Percentiles rank a stretch among this genome's conserved stretches.
These are phyloP conservation scores for Eolophus roseicapilla DNA, from an alignment of 2,113 vertebrate species.

Conservation along the genomic window DNA sequence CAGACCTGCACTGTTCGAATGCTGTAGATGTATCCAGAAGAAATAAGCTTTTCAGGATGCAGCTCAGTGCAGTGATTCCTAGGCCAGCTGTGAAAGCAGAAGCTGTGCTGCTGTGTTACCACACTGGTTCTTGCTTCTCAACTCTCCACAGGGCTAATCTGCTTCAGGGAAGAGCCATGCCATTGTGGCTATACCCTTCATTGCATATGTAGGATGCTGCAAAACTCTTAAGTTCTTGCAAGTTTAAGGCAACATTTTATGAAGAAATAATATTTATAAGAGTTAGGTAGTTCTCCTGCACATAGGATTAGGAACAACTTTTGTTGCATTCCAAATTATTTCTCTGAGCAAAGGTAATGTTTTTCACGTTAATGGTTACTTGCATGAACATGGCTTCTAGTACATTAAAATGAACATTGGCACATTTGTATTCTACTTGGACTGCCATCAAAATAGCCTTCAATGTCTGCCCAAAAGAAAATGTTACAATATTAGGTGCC, in stretches of 20 bases:
- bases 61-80: not conserved
- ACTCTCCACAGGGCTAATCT: not conserved
- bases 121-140: not conserved
- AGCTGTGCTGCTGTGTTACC: not conserved
- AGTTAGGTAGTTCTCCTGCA: not conserved
- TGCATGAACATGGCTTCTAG: not conserved
- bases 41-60: not conserved
- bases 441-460: not conserved
- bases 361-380: not conserved
- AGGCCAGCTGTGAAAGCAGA: not conserved
- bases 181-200: not conserved
- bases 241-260: not conserved
- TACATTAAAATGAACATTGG: not conserved
- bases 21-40: not conserved
- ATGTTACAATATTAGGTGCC: not conserved
- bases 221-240: not conserved
- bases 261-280: not conserved
- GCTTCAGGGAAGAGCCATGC: accelerated
- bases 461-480: not conserved
- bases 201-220: not conserved
- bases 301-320: not conserved
- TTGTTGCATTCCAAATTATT: not conserved
- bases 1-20: not conserved
- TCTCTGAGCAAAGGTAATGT: not conserved
- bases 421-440: not conserved